Base-by-base conservation (phyloP, 2,797 vertebrate genomes). In the Schizopygopsis malacanthus region DNA sequence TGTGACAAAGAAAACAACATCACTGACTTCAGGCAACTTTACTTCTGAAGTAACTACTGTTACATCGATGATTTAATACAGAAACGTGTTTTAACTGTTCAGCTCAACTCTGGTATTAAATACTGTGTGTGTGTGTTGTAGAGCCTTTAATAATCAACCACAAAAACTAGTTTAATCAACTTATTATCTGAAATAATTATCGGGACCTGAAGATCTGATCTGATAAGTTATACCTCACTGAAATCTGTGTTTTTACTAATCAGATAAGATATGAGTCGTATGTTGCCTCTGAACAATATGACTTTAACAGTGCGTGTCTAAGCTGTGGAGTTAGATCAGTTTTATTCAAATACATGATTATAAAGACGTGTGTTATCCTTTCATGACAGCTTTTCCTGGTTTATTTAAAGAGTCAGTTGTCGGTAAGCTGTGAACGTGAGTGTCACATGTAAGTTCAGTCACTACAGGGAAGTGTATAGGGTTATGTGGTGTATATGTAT, bases 1-100 rank as follows among this genome's bases (percentile, higher is more conserved):
- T 77, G 28, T 77, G 82, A 84, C 82, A 84, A 84, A 77, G 82
- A 37, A 67, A 84, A 69, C 73, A 54, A 41, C 59, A 43, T 67
- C 37, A 33, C 12, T n/a, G 54, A 13, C 41, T 61, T 18, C 10
- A 52, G 15, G 15, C 33, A 52, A 5, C 43, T 83, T 50, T 13
- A 39, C 33, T 52, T 2, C 3, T 50, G 37, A 25, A 52, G 50
- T 25, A 43, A 25, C 13, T 39, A n/a, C 16, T 73, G 3, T 12
- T 11, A 3, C 22, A 2, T 3, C 13, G 18, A 59, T 15, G 4
- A 9, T 63, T 47, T 22, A 18, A 33, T 18, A 16, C 10, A 61
- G 37, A 3, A 22, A 28, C 16, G 8, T 15, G 18, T 1, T 75
- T 43, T 45, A 12, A 50, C 7, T 33, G 5, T n/a, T 70, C 13